These are phyloP conservation scores for Agraylea sexmaculata DNA, from an alignment of 1,140 invertebrate species.

Conservation along the genomic window DNA sequence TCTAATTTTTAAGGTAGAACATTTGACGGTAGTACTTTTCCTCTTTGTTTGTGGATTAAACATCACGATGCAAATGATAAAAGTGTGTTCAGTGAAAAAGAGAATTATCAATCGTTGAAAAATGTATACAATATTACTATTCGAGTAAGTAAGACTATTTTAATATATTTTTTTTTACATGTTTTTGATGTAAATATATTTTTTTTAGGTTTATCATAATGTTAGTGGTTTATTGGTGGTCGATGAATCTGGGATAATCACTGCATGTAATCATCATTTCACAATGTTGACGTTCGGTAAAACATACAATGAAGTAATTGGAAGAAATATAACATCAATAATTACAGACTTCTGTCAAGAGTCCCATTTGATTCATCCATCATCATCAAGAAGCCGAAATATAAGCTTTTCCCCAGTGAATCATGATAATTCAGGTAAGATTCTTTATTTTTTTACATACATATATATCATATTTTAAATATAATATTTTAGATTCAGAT, in stretches of 20 bases:
- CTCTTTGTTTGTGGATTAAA: constrained; percentile 46
- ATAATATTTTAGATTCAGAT: constrained; percentile 29
- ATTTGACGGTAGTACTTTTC: constrained; percentile 48
- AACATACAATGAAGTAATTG: constrained; percentile 43
- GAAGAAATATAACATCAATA: constrained; percentile 43
- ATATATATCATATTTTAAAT: not conserved
- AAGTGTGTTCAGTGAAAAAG: constrained; percentile 14
- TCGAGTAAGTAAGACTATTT: constrained; percentile 29
- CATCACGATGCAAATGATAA: constrained; percentile 22
- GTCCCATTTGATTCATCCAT: constrained; percentile 28
- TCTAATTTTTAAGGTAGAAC: constrained; percentile 37
- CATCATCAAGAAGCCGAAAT: constrained; percentile 30
- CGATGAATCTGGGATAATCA: constrained; percentile 46
- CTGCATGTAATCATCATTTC: constrained; percentile 55
- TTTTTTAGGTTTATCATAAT: constrained; percentile 45
- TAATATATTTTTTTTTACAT: not conserved
- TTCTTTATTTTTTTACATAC: not conserved
- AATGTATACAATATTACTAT: constrained; percentile 35
- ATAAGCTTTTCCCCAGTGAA: constrained; percentile 40
- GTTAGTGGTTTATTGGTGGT: constrained; percentile 57
- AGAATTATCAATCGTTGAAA: constrained; percentile 26
- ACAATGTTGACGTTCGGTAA: constrained; percentile 54
- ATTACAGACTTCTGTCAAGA: constrained; percentile 42
- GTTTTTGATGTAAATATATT: constrained; percentile 5
- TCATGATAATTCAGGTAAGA: constrained; percentile 33